Conservation (phyloP, 37 sponge, comb jelly and placozoan species). For the Eunapius fragilis region DNA sequence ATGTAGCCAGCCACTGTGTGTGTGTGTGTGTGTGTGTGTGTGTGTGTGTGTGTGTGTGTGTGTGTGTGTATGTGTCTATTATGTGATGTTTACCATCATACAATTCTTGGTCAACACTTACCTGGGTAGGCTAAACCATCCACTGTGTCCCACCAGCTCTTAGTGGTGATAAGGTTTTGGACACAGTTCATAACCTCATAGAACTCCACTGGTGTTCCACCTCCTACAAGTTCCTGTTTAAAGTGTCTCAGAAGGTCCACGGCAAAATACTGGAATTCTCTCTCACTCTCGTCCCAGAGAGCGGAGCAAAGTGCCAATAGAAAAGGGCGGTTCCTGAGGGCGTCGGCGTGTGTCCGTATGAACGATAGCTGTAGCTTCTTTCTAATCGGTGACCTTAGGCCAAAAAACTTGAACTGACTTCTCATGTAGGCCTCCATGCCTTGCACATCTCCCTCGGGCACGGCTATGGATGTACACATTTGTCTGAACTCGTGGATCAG, state of each 20-base stretch:
- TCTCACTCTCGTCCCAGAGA: constrained; percentile 68
- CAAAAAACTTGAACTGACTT: constrained; percentile 66
- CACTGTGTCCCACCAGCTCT: constrained; percentile 89
- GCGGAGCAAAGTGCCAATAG: neutral
- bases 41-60: neutral
- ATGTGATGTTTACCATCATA: no score
- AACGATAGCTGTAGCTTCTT: constrained; percentile 26
- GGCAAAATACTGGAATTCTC: constrained; percentile 69
- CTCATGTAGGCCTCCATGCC: constrained; percentile 66
- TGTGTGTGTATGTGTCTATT: neutral
- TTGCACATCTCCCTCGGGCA: constrained; percentile 11
- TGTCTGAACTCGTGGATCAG: neutral
- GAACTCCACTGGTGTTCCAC: neutral
- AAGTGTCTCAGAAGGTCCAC: constrained; percentile 30
- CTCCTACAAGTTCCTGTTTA: constrained; percentile 24
- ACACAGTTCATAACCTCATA: constrained; percentile 26
- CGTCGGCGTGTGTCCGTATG: neutral
- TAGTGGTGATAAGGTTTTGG: constrained; percentile 30
- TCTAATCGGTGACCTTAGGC: constrained; percentile 50
- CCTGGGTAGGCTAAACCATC: constrained; percentile 55
- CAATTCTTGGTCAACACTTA: neutral
- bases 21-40: neutral
- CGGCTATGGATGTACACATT: neutral
- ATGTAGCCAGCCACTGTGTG: constrained; percentile 72
- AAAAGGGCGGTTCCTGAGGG: neutral